phyloP scores from a whole-genome alignment of 2,113 vertebrate genomes.

The Pseudolaguvia tuberculata region DNA sequence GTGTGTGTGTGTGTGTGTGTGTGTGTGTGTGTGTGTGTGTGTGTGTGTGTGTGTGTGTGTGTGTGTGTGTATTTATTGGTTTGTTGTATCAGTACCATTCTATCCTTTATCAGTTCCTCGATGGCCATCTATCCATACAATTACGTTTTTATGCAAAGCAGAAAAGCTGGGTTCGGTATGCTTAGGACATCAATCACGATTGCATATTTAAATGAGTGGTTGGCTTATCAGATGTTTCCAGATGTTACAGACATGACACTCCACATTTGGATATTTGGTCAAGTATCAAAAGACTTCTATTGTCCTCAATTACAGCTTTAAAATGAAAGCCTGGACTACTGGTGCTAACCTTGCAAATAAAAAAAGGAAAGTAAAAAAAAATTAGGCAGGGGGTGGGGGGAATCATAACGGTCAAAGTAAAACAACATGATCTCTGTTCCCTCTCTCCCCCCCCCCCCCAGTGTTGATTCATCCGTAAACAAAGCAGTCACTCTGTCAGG shows the following conservation, averaged over 20 bases:
- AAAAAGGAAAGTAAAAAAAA: constrained; percentile 47
- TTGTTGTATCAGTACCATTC: background rate
- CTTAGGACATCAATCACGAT: constrained; percentile 23
- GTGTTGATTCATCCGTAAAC: constrained; percentile 72
- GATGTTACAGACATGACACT: constrained; percentile 15
- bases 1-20: background rate
- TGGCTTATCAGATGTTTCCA: constrained; percentile 35
- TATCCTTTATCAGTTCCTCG: constrained; percentile 15
- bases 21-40: background rate
- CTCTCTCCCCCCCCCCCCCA: constrained; percentile 61
- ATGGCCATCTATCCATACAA: background rate
- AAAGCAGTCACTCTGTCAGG: constrained; percentile 66
- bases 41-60: background rate
- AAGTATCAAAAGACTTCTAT: constrained; percentile 35
- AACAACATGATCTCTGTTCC: constrained; percentile 64
- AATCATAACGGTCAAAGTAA: constrained; percentile 58
- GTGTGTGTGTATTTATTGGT: background rate
- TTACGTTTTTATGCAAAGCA: constrained; percentile 19
- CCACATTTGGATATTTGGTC: constrained; percentile 29
- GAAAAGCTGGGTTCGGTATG: constrained; percentile 9
- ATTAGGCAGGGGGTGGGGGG: constrained; percentile 28
- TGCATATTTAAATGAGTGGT: constrained; percentile 1
- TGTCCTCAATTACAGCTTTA: constrained; percentile 51
- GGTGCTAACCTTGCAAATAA: constrained; percentile 33
- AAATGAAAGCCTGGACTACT: constrained; percentile 37